phyloP scores from a whole-genome alignment of 1,140 invertebrate genomes.

The Drosophila guanche region DNA sequence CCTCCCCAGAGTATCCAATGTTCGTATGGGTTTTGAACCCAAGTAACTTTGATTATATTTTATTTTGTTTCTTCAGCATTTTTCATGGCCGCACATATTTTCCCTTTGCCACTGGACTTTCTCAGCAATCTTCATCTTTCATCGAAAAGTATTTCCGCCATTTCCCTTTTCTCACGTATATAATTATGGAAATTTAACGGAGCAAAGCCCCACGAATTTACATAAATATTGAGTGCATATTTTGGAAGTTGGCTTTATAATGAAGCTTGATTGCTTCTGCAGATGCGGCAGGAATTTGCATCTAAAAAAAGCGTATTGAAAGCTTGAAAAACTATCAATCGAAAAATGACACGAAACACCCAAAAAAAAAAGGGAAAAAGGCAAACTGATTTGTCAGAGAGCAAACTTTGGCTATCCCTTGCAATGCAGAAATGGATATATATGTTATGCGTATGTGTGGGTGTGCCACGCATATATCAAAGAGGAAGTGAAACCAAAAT shows the following conservation, averaged over 20 bases:
- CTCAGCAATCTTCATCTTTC: conserved; percentile 55
- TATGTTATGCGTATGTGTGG: conserved; percentile 5
- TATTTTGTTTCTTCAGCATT: conserved; percentile 38
- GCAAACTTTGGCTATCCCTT: neutral
- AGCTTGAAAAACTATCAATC: conserved; percentile 8
- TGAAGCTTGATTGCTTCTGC: conserved; percentile 42
- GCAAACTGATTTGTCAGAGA: conserved; percentile 14
- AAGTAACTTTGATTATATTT: conserved; percentile 17
- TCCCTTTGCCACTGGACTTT: conserved; percentile 38
- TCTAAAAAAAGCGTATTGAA: neutral
- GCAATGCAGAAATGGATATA: conserved; percentile 1
- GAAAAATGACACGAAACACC: neutral
- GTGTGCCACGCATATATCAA: conserved; percentile 25
- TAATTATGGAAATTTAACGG: conserved; percentile 74
- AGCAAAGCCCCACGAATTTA: conserved; percentile 46
- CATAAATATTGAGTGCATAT: conserved; percentile 72
- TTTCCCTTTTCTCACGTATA: conserved; percentile 37
- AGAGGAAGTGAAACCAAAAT: conserved; percentile 64
- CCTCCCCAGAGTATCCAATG: conserved; percentile 8
- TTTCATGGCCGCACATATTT: conserved; percentile 64
- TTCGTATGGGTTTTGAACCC: neutral
- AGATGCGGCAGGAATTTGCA: conserved; percentile 21
- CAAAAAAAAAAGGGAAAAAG: neutral
- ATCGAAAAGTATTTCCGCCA: conserved; percentile 24
- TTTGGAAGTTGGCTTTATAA: conserved; percentile 48